Percentiles rank a stretch among this genome's conserved stretches.
Evolutionary conservation across 2,113 vertebrate species (phyloP).

Genomic region (Ciconia maguari): DNA sequence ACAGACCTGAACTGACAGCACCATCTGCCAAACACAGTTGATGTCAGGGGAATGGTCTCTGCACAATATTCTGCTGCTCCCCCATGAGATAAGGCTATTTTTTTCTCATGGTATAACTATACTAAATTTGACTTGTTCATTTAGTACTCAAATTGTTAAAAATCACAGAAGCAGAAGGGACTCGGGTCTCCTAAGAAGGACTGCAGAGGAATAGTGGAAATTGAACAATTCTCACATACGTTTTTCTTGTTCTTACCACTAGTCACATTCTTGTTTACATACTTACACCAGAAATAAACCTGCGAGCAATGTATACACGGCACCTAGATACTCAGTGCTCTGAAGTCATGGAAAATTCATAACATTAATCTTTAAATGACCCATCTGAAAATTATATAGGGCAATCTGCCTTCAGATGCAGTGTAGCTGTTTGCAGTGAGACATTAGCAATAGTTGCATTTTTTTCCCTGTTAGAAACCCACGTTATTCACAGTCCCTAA

Average conservation of each 20-base stretch:
- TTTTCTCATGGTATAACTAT: conserved; percentile 74
- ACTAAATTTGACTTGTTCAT: conserved; percentile 79
- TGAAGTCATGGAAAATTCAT: conserved; percentile 23
- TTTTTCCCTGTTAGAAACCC: not conserved
- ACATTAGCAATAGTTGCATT: not conserved
- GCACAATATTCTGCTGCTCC: conserved; percentile 67
- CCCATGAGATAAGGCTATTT: conserved; percentile 77
- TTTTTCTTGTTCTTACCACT: conserved; percentile 13
- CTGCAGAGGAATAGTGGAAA: not conserved
- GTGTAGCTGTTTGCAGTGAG: conserved; percentile 20
- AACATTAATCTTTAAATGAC: conserved; percentile 27
- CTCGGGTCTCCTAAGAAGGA: not conserved
- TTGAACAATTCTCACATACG: not conserved
- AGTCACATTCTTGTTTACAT: not conserved
- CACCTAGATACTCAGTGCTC: not conserved
- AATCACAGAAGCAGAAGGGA: not conserved
- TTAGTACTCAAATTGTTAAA: conserved; percentile 76
- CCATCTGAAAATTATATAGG: not conserved
- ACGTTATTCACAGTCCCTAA: not conserved
- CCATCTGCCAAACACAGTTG: conserved; percentile 84
- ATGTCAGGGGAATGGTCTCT: conserved; percentile 75
- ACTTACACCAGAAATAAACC: not conserved
- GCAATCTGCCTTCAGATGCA: not conserved
- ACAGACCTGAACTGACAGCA: conserved; percentile 82
- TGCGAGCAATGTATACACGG: not conserved